Base-by-base conservation (phyloP, 2,797 vertebrate genomes). In the Helicolenus hilgendorfi region DNA sequence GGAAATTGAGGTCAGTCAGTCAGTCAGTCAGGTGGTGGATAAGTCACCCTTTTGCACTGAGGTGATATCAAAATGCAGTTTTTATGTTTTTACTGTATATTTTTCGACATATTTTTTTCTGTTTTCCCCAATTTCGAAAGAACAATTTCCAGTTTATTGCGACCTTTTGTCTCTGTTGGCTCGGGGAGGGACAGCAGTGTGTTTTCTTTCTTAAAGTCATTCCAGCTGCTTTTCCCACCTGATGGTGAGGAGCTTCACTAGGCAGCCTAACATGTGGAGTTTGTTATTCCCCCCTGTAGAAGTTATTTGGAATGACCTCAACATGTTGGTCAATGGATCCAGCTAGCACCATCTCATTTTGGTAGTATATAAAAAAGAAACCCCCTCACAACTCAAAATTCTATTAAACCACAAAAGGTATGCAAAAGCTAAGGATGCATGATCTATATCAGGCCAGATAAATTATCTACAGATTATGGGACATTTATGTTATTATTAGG, bases 1-100 rank as follows among this genome's bases (percentile, higher is more conserved):
- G 35, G n/a, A 60, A 79, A 72, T 49, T 49, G 18, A 49, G 45
- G 56, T 76, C 38, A 69, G 67, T 35, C 67, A 67, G 56, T 76
- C 38, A 69, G 67, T 35, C 67, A 67, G 65, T 71, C 33, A 67
- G 65, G 59, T 56, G 24, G 26, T 58, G 41, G 22, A 56, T 13
- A 77, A 71, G 65, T 72, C 49, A 72, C 49, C 27, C 3, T 35
- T 58, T 49, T 49, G 45, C 18, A 20, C 45, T 20, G 7, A 56
- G 4, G 1, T 56, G 53, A 5, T 56, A 56, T 56, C n/a, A 56
- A 22, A 55, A 56, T 56, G n/a, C 20, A 9, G 9, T 49, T 9
- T 49, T 49, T 20, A 0, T 49, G 41, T 49, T 49, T 49, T 49
- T 49, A 49, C 15, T 49, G 7, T 20, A 49, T 49, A 20, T 45